phyloP scores from a whole-genome alignment of 2,888 invertebrate species.

The Scelioninae gen. 2 region DNA sequence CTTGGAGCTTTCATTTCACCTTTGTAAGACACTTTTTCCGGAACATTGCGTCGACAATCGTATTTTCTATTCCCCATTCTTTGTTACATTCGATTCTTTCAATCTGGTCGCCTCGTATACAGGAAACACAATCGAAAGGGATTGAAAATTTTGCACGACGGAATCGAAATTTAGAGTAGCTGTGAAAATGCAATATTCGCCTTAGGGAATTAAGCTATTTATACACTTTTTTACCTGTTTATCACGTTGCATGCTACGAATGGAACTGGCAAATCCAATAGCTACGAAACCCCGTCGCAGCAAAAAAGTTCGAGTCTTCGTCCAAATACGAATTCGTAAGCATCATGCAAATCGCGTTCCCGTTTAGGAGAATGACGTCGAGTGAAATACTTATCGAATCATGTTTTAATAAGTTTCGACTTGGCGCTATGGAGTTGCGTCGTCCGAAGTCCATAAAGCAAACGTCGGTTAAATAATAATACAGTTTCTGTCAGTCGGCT shows the following conservation, averaged over 20 bases:
- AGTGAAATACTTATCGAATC: constrained; percentile 46
- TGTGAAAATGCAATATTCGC: constrained; percentile 55
- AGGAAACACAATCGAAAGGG: constrained; percentile 59
- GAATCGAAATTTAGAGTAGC: constrained; percentile 55
- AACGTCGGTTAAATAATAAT: constrained; percentile 69
- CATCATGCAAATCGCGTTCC: constrained; percentile 30
- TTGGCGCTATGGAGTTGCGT: constrained; percentile 36
- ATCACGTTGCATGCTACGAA: constrained; percentile 17
- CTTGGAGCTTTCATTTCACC: constrained; percentile 62
- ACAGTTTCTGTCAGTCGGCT: constrained; percentile 70
- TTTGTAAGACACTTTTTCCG: constrained; percentile 72
- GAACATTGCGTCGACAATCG: constrained; percentile 73
- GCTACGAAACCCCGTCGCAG: not conserved
- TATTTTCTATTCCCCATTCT: constrained; percentile 69
- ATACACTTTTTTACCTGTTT: constrained; percentile 43
- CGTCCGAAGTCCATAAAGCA: constrained; percentile 56
- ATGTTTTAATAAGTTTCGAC: constrained; percentile 49
- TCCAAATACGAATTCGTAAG: not conserved
- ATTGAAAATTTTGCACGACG: constrained; percentile 56
- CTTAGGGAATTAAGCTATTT: constrained; percentile 48
- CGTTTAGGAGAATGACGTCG: constrained; percentile 2
- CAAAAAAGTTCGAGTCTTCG: not conserved
- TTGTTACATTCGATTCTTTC: constrained; percentile 68
- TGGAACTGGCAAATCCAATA: constrained; percentile 35
- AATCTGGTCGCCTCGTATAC: constrained; percentile 69